Evolutionary conservation across 2,113 vertebrate species (phyloP), one percentile per base, ranked within the genome.

Genomic region (Pseudopodoces humilis): DNA sequence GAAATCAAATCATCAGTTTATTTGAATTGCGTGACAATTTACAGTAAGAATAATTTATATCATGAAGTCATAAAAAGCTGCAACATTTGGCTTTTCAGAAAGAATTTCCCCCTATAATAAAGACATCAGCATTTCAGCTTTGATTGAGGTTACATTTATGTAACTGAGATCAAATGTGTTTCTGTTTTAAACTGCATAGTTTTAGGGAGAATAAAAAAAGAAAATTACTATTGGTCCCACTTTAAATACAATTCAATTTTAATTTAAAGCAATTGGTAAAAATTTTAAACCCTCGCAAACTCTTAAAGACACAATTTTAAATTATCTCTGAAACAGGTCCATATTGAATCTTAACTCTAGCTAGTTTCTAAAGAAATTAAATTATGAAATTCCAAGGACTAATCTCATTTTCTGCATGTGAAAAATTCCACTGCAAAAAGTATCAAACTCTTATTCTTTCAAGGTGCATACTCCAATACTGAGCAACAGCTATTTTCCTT

Each of bases 251-350:
- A 79, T 21, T 28, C 1, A 37, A 49, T 25, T 76, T 86, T 47
- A 70, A 77, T 46, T 81, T 75, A 59, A 86, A 70, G 23, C 12
- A 82, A 20, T 49, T 79, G 44, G 13, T 63, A 72, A 70, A 68
- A 47, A 7, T 7, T 43, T 43, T 58, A 13, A 7, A 25, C 9
- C 3, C 10, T 10, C 1, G 1, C 3, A 18, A 59, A 22, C 9
- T 41, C 46, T 33, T 46, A 44, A 71, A 24, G 13, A 75, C 2
- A n/a, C 8, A 21, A 70, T 39, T 71, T 60, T 3, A 67, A 94
- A 60, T 52, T 46, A 6, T 72, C 41, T 60, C 65, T 90, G 70
- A 78, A 76, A 82, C 8, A 71, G 13, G 6, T 89, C 24, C 9
- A 11, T 53, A 52, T 10, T 63, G 46, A 69, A 75, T 35, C 35